These are phyloP conservation scores for Manduca sexta DNA, from an alignment of 1,140 invertebrate species.

Conservation along the genomic window DNA sequence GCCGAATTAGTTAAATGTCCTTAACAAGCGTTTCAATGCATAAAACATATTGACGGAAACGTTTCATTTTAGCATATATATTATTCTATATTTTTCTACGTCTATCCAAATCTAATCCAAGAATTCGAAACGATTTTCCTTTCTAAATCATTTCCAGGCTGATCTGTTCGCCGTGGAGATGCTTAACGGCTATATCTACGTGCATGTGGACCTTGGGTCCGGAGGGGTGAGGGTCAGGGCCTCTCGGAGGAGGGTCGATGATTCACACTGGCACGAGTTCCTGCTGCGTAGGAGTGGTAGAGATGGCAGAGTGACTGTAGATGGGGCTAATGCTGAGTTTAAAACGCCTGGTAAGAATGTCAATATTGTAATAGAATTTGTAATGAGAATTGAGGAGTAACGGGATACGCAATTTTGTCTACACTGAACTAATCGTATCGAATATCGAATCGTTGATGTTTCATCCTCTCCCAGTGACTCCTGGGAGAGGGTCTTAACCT, in stretches of 20 bases:
- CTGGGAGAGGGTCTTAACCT: too few relatives aligned
- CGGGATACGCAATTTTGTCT: too few relatives aligned
- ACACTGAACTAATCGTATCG: too few relatives aligned
- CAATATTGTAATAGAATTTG: not conserved
- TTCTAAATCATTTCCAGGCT: conserved; percentile 70
- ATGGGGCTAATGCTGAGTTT: conserved; percentile 92
- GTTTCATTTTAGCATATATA: too few relatives aligned
- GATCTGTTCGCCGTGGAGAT: conserved; percentile 96
- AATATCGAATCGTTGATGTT: too few relatives aligned
- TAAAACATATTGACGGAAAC: conserved; percentile 5
- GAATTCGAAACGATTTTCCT: too few relatives aligned
- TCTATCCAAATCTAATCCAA: not conserved
- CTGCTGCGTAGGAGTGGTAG: conserved; percentile 84
- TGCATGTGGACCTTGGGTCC: conserved; percentile 94
- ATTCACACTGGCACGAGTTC: conserved; percentile 94
- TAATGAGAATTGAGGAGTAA: too few relatives aligned
- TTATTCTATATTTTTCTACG: too few relatives aligned
- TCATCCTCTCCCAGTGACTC: too few relatives aligned
- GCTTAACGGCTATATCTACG: conserved; percentile 92
- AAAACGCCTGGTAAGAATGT: conserved; percentile 82
- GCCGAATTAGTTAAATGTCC: too few relatives aligned
- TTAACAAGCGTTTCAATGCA: too few relatives aligned
- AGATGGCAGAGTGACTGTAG: conserved; percentile 91
- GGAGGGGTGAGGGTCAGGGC: conserved; percentile 89
- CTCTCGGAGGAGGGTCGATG: conserved; percentile 87